A percentile compares a stretch with the other conserved stretches of the same genome.
Conservation (phyloP, 1,140 invertebrate genomes). For the Delia radicum region DNA sequence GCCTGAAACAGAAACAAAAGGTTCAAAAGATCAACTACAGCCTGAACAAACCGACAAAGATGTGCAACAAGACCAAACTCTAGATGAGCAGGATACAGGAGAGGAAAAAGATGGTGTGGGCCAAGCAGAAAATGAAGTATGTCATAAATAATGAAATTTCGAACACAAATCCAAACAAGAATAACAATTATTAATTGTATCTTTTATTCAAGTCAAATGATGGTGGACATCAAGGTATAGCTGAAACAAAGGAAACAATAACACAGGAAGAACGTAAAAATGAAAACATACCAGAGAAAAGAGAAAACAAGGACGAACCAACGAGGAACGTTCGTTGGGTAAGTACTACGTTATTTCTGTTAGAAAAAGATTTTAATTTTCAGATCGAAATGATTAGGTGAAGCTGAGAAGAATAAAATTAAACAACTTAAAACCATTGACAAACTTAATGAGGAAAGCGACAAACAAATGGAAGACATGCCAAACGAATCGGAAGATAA, state of each 20-base stretch:
- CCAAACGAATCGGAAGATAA: constrained; percentile 48
- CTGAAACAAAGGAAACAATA: constrained; percentile 56
- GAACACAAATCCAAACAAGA: not conserved
- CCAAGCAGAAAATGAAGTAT: constrained; percentile 63
- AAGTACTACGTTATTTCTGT: not conserved
- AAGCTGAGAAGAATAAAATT: constrained; percentile 53
- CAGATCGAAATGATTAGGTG: constrained; percentile 43
- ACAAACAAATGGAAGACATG: constrained; percentile 53
- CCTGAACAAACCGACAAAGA: constrained; percentile 38
- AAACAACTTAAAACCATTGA: constrained; percentile 66
- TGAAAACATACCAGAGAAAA: constrained; percentile 47
- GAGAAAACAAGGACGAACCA: constrained; percentile 53
- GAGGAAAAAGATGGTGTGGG: constrained; percentile 66
- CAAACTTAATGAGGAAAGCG: constrained; percentile 54
- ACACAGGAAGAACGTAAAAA: constrained; percentile 52
- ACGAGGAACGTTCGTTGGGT: constrained; percentile 65
- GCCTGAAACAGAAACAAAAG: constrained; percentile 54
- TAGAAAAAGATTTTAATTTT: not conserved
- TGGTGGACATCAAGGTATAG: constrained; percentile 62
- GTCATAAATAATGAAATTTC: not conserved
- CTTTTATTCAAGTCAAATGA: constrained; percentile 48
- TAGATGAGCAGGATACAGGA: constrained; percentile 56
- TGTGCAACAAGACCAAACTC: constrained; percentile 48
- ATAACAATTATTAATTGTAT: not conserved
- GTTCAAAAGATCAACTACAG: constrained; percentile 49